Conservation (phyloP, 2,888 invertebrate species). For the Leptopilina syphax region DNA sequence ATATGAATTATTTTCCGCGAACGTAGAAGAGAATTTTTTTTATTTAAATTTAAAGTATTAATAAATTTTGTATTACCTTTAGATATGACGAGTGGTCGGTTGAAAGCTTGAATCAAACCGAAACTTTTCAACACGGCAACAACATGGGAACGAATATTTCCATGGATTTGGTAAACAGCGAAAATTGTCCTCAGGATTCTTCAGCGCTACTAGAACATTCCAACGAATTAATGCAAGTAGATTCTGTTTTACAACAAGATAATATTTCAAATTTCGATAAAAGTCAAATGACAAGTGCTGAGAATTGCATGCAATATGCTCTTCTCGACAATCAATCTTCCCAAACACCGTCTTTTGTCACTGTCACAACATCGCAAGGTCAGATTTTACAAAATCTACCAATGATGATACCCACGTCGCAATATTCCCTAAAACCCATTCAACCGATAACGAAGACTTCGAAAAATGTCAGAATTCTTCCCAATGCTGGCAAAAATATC, state of each 20-base stretch:
- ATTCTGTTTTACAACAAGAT: neutral
- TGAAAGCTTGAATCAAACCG: neutral
- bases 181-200: neutral
- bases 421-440: neutral
- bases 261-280: neutral
- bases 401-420: neutral
- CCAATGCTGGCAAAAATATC: constrained; percentile 60
- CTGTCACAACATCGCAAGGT: neutral
- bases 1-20: neutral
- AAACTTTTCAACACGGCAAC: neutral
- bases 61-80: neutral
- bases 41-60: too few relatives aligned
- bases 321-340: neutral
- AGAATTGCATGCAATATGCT: neutral
- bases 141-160: neutral
- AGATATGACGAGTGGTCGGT: neutral
- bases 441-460: constrained; percentile 39
- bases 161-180: neutral
- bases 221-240: neutral
- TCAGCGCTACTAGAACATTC: neutral
- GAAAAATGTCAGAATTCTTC: constrained; percentile 67
- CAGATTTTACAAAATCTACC: constrained; percentile 11
- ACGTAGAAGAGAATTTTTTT: too few relatives aligned
- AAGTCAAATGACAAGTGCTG: neutral
- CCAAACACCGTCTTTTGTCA: neutral